phyloP scores from a whole-genome alignment of 2,113 vertebrate species.

The Apteryx owenii region DNA sequence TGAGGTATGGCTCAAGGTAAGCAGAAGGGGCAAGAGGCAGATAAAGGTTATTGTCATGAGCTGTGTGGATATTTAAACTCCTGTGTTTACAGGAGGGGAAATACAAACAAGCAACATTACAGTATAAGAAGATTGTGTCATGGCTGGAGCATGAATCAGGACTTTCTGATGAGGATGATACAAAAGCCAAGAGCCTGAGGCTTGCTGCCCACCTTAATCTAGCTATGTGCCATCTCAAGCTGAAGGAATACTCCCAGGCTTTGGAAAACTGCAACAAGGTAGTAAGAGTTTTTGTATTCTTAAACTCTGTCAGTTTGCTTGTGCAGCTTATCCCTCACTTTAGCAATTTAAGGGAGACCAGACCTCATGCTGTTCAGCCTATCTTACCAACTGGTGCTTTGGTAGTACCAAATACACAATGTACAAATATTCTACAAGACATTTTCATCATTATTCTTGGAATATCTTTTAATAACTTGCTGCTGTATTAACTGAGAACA shows the following conservation, averaged over 20 bases:
- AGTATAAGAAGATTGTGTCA: constrained; percentile 95
- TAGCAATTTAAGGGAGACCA: background rate
- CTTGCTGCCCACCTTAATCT: constrained; percentile 95
- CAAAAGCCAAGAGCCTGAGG: constrained; percentile 82
- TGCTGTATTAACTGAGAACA: background rate
- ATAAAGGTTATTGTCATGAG: background rate
- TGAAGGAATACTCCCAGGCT: constrained; percentile 88
- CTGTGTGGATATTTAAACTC: background rate
- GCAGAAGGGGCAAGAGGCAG: background rate
- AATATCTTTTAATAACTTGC: background rate
- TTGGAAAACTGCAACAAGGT: constrained; percentile 96
- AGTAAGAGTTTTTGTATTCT: background rate
- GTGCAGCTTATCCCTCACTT: background rate
- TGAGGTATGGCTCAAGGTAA: background rate
- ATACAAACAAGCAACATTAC: constrained; percentile 89
- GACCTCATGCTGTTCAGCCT: background rate
- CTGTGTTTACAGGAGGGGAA: constrained; percentile 84
- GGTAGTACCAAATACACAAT: background rate
- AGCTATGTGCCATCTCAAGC: constrained; percentile 94
- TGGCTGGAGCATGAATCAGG: constrained; percentile 93
- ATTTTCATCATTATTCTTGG: background rate
- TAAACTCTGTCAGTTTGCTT: background rate
- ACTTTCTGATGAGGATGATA: constrained; percentile 82
- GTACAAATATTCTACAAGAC: background rate
- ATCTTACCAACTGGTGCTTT: background rate